Evolutionary conservation across 1,140 invertebrate species (phyloP).

Genomic region (Megathymus violae): DNA sequence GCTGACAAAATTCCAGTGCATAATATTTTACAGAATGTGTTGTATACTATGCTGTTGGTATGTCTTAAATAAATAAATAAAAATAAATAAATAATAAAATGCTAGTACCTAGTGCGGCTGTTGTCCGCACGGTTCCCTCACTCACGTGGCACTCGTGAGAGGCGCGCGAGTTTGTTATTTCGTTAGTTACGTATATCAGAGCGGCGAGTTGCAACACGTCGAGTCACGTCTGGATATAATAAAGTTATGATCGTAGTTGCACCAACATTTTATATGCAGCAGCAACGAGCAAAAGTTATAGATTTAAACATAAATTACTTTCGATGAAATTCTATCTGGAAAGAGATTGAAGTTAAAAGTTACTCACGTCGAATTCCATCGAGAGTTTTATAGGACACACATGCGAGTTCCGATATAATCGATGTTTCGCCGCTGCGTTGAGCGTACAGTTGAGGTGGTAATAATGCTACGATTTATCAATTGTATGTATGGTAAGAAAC

Average conservation of each 20-base stretch:
- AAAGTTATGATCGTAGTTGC: constrained; percentile 1
- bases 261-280: neutral
- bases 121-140: no score
- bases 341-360: neutral
- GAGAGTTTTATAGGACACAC: neutral
- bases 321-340: neutral
- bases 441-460: no score
- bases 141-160: neutral
- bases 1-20: no score
- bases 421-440: no score
- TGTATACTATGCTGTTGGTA: no score
- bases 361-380: neutral
- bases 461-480: no score
- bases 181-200: neutral
- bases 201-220: constrained; percentile 11
- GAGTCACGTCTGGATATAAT: constrained; percentile 5
- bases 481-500: no score
- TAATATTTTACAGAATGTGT: no score
- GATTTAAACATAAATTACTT: constrained; percentile 1
- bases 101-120: no score
- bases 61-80: no score
- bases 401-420: no score
- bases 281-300: constrained; percentile 1
- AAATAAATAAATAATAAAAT: no score
- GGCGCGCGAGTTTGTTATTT: neutral